Evolutionary conservation across 1,140 invertebrate genomes (phyloP), one percentile per base, ranked within the genome.

Genomic region (Archegozetes longisetosus): DNA sequence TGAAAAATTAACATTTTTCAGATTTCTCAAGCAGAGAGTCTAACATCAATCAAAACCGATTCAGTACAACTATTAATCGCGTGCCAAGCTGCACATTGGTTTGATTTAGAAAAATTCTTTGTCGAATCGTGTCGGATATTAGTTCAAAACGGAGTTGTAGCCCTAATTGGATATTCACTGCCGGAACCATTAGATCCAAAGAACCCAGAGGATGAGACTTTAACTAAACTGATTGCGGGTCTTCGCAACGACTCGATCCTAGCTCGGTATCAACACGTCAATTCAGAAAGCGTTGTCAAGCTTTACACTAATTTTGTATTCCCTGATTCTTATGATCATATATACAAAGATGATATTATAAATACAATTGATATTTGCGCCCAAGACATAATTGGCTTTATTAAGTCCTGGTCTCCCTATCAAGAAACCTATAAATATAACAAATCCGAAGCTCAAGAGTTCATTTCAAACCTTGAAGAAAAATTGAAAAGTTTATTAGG

Each of bases 71-170:
- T 73, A 17, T 55, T 73, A 20, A 71, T 69, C 1, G 64, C 67
- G 13, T 68, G 65, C 4, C 67, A 68, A 22, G 66, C 68, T 14
- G 48, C 69, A 14, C 72, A 73, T 56, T 73, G 70, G 70, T 64
- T 73, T 32, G 64, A 71, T 46, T 24, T 58, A 12, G 53, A 61
- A 17, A 64, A 63, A 58, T 72, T 72, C 53, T 72, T 66, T 54
- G 46, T 25, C n/a, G 71, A 73, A 62, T 66, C 67, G 0, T 40
- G 59, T 28, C 60, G 70, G 56, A 48, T 71, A 22, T 54, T 72
- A 4, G 60, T 62, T 46, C 70, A 70, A 12, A 65, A 66, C 29
- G 72, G 71, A n/a, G 64, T 68, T 13, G 25, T 72, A 6, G 69
- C 69, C 17, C 65, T 64, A 1, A 69, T 66, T 57, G 67, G 65